Percentiles rank a stretch among this genome's conserved stretches.
These are phyloP conservation scores for Lycopodina hypogea DNA, from an alignment of 37 sponge, comb jelly and placozoan genomes.

Conservation along the genomic window DNA sequence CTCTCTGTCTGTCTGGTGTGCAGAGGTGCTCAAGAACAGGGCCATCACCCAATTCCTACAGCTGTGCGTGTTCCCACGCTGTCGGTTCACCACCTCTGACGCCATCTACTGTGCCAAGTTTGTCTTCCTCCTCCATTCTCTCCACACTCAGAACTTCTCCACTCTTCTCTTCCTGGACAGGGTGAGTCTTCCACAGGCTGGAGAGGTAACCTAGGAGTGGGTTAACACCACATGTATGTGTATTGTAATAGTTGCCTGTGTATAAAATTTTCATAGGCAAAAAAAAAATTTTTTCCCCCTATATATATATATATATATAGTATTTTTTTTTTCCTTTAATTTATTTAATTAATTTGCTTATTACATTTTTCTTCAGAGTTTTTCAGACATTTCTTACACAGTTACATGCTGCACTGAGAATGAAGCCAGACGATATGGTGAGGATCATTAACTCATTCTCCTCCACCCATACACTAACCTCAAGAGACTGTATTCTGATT, in stretches of 20 bases:
- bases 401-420: conserved; percentile 95
- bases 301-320: neutral
- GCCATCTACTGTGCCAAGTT: conserved; percentile 96
- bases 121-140: conserved; percentile 73
- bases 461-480: neutral
- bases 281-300: no score
- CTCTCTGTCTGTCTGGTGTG: conserved; percentile 10
- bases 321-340: no score
- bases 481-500: no score
- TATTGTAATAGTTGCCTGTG: neutral
- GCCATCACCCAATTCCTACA: conserved; percentile 93
- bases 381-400: conserved; percentile 93
- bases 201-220: neutral
- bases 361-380: conserved; percentile 75
- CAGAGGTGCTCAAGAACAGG: conserved; percentile 70
- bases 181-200: conserved; percentile 48
- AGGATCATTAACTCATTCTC: neutral
- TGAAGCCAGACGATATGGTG: conserved; percentile 92
- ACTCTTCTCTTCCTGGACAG: conserved; percentile 95
- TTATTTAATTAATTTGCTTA: no score
- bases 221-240: neutral
- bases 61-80: conserved; percentile 94
- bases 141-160: conserved; percentile 90
- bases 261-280: neutral
- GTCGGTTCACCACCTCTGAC: conserved; percentile 86